phyloP scores from a whole-genome alignment of 2,888 invertebrate species.

The Spisula subtruncata region DNA sequence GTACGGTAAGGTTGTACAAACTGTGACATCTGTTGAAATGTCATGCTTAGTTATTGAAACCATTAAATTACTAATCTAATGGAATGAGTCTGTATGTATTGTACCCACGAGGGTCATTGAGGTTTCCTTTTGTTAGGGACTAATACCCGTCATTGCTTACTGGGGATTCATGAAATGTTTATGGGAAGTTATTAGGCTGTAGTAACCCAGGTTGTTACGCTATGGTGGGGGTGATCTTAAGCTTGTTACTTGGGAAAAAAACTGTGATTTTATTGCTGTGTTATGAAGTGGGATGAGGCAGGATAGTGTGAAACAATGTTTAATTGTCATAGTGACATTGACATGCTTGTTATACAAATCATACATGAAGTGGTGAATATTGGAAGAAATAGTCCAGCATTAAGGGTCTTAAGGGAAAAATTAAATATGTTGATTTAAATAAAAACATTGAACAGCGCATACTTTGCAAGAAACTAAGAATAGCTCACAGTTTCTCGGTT shows the following conservation, averaged over 20 bases:
- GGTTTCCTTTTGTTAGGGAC: background rate
- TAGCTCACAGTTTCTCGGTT: no score
- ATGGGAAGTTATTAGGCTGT: background rate
- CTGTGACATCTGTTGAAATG: background rate
- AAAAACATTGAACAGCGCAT: no score
- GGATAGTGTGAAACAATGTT: background rate
- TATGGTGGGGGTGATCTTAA: background rate
- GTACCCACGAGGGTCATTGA: background rate
- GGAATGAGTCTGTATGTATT: conserved; percentile 1
- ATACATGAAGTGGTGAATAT: no score
- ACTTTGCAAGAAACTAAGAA: no score
- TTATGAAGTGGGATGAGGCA: background rate
- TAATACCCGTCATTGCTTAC: background rate
- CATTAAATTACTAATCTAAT: background rate
- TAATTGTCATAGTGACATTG: no score
- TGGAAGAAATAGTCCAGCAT: no score
- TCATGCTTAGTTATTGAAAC: conserved; percentile 14
- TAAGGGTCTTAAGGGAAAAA: no score
- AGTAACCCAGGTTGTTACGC: no score
- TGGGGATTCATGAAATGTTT: background rate
- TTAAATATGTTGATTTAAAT: no score
- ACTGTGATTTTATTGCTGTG: background rate
- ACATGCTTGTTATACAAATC: no score
- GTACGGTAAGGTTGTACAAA: background rate
- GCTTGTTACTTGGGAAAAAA: background rate